A percentile compares a stretch with the other conserved stretches of the same genome.
These are phyloP conservation scores for Hyles vespertilio DNA, from an alignment of 1,140 invertebrate genomes.

Conservation along the genomic window DNA sequence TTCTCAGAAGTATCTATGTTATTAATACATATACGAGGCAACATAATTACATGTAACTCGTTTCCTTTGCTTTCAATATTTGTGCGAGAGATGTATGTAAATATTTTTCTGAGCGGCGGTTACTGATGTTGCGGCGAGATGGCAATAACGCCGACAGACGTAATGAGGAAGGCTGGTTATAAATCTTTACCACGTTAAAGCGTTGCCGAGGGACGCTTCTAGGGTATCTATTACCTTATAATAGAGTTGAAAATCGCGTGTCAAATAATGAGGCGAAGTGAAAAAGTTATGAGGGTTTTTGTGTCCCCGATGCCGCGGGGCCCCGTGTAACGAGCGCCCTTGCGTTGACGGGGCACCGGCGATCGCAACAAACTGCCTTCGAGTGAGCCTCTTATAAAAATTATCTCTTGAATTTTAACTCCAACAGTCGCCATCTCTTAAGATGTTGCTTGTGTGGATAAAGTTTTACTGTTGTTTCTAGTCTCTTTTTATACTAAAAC, in stretches of 20 bases:
- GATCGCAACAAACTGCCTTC: slow-evolving; percentile 39
- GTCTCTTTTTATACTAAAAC: neutral
- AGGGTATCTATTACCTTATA: slow-evolving; percentile 11
- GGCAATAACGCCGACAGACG: slow-evolving; percentile 63
- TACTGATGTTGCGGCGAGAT: slow-evolving; percentile 55
- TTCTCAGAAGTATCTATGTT: slow-evolving; percentile 15
- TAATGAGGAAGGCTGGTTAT: slow-evolving; percentile 64
- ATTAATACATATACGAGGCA: slow-evolving; percentile 26
- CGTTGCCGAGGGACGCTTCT: slow-evolving; percentile 10
- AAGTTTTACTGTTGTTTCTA: slow-evolving; percentile 2
- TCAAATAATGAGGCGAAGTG: slow-evolving; percentile 21
- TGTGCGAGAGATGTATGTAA: slow-evolving; percentile 49
- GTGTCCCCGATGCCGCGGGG: slow-evolving; percentile 44
- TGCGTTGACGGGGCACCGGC: slow-evolving; percentile 46
- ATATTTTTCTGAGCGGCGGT: slow-evolving; percentile 59
- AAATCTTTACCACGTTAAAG: slow-evolving; percentile 33
- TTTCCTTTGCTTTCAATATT: slow-evolving; percentile 41
- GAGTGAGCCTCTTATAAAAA: slow-evolving; percentile 48
- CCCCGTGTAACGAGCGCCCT: slow-evolving; percentile 53
- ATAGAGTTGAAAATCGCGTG: slow-evolving; percentile 45
- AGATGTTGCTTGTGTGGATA: slow-evolving; percentile 5
- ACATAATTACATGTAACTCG: slow-evolving; percentile 25
- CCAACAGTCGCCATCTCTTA: slow-evolving; percentile 24
- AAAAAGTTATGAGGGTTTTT: slow-evolving; percentile 36
- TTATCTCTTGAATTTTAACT: slow-evolving; percentile 47